Evolutionary conservation across 2,113 vertebrate genomes (phyloP), one percentile per base, ranked within the genome.

Genomic region (Rhinolophus ferrumequinum): DNA sequence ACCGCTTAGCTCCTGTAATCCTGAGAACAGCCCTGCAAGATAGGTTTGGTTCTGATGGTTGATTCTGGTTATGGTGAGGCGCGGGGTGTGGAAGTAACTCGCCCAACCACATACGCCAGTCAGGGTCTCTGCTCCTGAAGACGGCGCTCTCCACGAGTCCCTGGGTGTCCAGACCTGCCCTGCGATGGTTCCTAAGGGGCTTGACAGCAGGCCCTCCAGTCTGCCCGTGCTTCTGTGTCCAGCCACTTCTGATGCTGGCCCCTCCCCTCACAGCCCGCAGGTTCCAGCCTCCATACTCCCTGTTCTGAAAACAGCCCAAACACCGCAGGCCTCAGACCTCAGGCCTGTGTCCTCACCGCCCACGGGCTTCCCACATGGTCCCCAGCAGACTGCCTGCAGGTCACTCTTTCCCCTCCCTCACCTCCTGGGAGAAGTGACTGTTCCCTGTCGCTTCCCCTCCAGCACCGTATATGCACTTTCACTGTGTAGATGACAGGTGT

Each of bases 401-500:
- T 30, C 79, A 14, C 77, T 58, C 3, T 41, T 8, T 12, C 33
- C 38, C 44, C 35, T 54, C 18, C 35, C 16, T 26, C 22, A 18
- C 13, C 10, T 66, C 54, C n/a, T 8, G 15, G 18, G 62, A 47
- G 33, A 75, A 19, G 28, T 21, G 16, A 44, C 35, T 33, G 10
- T 58, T 70, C 16, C 11, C 19, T 33, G 3, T 58, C 0, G 0
- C 47, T n/a, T 52, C 35, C 38, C 54, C 22, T 85, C 60, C 15
- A 15, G 35, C 1, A 5, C 73, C 15, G 28, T 18, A 1, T 3
- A 28, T 0, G 0, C 22, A 1, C 18, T 13, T 30, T 9, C 1
- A 14, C 41, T 41, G 12, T 28, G 70, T 6, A 3, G 38, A 15
- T 12, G 41, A 13, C 54, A 12, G 56, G 19, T 38, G 21, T 19